Conservation (phyloP, 2,797 vertebrate species). For the Centropyge bicolor region DNA sequence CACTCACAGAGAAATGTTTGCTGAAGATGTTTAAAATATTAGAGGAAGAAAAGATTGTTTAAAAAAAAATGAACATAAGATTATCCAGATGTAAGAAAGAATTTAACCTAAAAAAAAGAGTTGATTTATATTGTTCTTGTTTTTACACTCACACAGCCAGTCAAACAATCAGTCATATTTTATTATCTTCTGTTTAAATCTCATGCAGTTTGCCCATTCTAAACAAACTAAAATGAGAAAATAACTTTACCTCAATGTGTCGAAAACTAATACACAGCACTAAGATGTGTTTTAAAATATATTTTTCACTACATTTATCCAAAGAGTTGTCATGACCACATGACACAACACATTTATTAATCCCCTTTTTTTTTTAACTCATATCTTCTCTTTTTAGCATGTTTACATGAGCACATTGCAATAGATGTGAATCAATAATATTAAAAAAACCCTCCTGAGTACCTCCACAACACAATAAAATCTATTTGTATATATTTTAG, state of each 20-base stretch:
- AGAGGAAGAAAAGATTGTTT: neutral
- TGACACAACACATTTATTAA: too few relatives aligned
- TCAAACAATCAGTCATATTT: neutral
- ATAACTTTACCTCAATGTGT: neutral
- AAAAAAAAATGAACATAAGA: neutral
- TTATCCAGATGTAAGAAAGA: neutral
- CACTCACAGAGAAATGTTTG: neutral
- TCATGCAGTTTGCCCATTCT: neutral
- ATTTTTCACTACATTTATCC: neutral
- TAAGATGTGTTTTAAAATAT: too few relatives aligned
- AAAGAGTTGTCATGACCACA: neutral
- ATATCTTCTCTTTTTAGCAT: neutral
- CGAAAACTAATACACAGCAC: neutral
- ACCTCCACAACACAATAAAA: neutral
- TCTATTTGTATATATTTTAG: constrained; percentile 7
- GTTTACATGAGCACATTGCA: constrained; percentile 9
- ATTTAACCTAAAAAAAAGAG: neutral
- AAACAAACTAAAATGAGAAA: constrained; percentile 7
- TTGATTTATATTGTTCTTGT: constrained; percentile 1
- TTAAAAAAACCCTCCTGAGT: neutral
- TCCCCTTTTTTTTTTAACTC: neutral
- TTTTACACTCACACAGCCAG: neutral
- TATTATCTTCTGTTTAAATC: neutral
- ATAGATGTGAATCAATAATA: neutral
- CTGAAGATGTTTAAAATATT: constrained; percentile 5